These are phyloP conservation scores for Pseudorasbora parva DNA, from an alignment of 2,113 vertebrate genomes.

Conservation along the genomic window DNA sequence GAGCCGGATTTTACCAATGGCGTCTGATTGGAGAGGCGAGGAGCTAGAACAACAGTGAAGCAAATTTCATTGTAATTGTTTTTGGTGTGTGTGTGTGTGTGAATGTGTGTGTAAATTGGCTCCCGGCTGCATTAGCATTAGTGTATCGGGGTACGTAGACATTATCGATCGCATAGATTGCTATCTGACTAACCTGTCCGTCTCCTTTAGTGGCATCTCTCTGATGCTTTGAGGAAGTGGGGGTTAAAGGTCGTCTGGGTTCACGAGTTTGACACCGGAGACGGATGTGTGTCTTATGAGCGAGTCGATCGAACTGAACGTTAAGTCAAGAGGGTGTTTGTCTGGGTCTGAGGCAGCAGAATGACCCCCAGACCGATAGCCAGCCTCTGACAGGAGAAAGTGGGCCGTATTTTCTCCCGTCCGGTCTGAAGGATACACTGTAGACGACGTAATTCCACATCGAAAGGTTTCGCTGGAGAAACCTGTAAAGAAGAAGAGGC, in stretches of 20 bases:
- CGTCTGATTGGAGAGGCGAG: neutral
- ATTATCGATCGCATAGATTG: conserved; percentile 53
- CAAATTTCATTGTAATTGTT: neutral
- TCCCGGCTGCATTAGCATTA: neutral
- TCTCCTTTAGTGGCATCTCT: conserved; percentile 7
- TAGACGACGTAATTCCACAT: neutral
- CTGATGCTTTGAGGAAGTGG: conserved; percentile 37
- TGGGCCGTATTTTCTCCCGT: neutral
- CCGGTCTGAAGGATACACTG: neutral
- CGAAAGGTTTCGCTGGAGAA: neutral
- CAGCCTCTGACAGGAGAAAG: neutral
- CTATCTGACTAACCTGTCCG: conserved; percentile 56
- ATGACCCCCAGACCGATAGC: conserved; percentile 9
- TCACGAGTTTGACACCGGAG: conserved; percentile 46
- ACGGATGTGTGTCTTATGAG: conserved; percentile 59
- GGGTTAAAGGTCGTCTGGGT: conserved; percentile 48
- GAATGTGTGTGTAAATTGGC: conserved; percentile 19
- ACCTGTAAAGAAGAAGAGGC: neutral
- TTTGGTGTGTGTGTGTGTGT: neutral
- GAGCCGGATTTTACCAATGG: neutral
- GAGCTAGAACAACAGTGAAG: neutral
- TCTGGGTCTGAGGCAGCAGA: conserved; percentile 33
- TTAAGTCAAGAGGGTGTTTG: conserved; percentile 31
- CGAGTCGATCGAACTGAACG: conserved; percentile 43
- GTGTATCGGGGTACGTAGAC: conserved; percentile 38